Base-by-base conservation (phyloP, 2,888 invertebrate species). In the Muscina levida region DNA sequence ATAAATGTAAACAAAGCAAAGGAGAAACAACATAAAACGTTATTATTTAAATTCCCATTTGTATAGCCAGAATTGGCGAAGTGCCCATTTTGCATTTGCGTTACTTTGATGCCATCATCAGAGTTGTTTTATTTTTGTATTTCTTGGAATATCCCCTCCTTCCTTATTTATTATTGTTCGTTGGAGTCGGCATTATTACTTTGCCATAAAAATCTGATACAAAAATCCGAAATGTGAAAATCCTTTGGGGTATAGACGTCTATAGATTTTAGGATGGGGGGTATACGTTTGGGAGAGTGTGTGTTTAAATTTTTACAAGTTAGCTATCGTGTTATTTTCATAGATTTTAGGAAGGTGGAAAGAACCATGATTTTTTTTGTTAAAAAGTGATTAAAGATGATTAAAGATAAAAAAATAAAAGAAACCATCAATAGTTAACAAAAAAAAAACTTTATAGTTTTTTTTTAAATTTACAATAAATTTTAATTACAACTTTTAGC, bases 41-140 rank as follows among this genome's bases (percentile, higher is more conserved):
- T n/a, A n/a, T n/a, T n/a, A 31, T 2, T 51, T 1, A 17, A 62
- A 62, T 62, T 62, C 62, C 62, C 62, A 62, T 39, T 39, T 19
- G 62, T 19, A 62, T 62, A 42, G 42, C 19, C 3, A 31, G 31
- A 19, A 19, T 62, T 39, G 1, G 11, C n/a, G n/a, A 22, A 62
- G 59, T 39, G 22, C 42, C 42, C 6, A 8, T 17, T 42, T 59
- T n/a, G n/a, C n/a, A n/a, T n/a, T n/a, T n/a, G n/a, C n/a, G n/a
- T n/a, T n/a, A n/a, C n/a, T n/a, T n/a, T n/a, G n/a, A n/a, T n/a
- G n/a, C n/a, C n/a, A n/a, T n/a, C n/a, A n/a, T n/a, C n/a, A n/a
- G n/a, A n/a, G n/a, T n/a, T n/a, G n/a, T n/a, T n/a, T n/a, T n/a
- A n/a, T n/a, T n/a, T n/a, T n/a, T n/a, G n/a, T n/a, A n/a, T n/a